A percentile compares a stretch with the other conserved stretches of the same genome.
Conservation (phyloP, 2,113 vertebrate genomes). For the Sinocyclocheilus grahami region DNA sequence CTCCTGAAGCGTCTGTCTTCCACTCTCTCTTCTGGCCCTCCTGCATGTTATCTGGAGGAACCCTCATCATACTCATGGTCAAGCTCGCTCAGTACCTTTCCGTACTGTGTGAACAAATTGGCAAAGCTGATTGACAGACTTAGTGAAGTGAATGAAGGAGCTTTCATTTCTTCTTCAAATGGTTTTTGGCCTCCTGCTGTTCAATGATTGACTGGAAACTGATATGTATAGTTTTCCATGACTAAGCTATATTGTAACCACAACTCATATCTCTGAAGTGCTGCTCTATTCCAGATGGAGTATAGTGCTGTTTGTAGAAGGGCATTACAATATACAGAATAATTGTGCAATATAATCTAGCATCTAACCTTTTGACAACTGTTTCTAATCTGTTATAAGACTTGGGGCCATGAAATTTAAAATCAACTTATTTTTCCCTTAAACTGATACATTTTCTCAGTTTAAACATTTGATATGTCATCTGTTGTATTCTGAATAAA, state of each 20-base stretch:
- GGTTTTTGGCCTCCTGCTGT: neutral
- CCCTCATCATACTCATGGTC: constrained; percentile 89
- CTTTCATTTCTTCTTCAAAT: constrained; percentile 13
- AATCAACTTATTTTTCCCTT: too few species aligned
- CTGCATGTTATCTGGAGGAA: constrained; percentile 84
- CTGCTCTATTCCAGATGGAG: neutral
- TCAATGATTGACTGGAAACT: neutral
- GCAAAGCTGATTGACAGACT: constrained; percentile 71
- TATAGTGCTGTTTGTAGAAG: neutral
- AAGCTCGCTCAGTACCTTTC: constrained; percentile 95
- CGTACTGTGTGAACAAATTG: constrained; percentile 87
- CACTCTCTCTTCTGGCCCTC: constrained; percentile 92
- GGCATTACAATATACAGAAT: neutral
- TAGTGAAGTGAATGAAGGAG: neutral
- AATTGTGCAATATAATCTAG: neutral
- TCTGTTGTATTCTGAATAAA: too few species aligned
- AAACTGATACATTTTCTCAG: too few species aligned
- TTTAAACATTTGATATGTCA: too few species aligned
- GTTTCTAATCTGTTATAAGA: neutral
- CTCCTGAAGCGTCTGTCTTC: constrained; percentile 88
- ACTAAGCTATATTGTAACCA: constrained; percentile 1
- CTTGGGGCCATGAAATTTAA: too few species aligned
- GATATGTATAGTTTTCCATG: neutral
- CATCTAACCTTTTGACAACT: neutral
- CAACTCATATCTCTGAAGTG: constrained; percentile 7